Evolutionary conservation across 2,797 vertebrate genomes (phyloP), one percentile per base, ranked within the genome.

Genomic region (Typhlichthys subterraneus): DNA sequence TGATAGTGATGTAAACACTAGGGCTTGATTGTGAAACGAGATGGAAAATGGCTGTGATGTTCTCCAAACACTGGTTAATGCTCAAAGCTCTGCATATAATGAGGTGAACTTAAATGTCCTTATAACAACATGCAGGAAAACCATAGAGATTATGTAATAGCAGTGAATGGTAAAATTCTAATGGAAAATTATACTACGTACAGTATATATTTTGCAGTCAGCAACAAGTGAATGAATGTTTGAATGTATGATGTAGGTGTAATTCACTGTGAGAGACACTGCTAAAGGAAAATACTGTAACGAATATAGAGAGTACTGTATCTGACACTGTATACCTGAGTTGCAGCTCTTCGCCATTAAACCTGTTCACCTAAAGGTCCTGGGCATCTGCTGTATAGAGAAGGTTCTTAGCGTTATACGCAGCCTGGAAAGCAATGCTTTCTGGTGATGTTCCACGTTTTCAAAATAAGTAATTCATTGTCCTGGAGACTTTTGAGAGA

Each of bases 41-140:
- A 68, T 29, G 14, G 63, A 45, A 66, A 86, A 76, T 69, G 79
- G 77, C 75, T 73, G 33, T 80, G 80, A 79, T 81, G 80, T 81
- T 72, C 56, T 77, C 77, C 65, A 62, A 65, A 53, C 68, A 12
- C 77, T 75, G 72, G 79, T 65, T 77, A 72, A 79, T 68, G 77
- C 68, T 72, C 69, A 72, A 29, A 65, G 61, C 56, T 73, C 23
- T 23, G 1, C 74, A 74, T 67, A 57, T 42, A 73, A 60, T 14
- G 45, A 50, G 17, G 45, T 14, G 17, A 49, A 55, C 51, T 45
- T 54, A 12, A 7, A 65, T 63, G 64, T 55, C 58, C 65, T 61
- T 15, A 23, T 56, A 61, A 75, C 63, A 63, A 55, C 51, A 48
- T 48, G 61, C 53, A 46, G 45, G 15, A 57, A 31, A 29, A 52